Evolutionary conservation across 92 coral and sea anemone species (phyloP).

Genomic region (Paramuricea clavata): DNA sequence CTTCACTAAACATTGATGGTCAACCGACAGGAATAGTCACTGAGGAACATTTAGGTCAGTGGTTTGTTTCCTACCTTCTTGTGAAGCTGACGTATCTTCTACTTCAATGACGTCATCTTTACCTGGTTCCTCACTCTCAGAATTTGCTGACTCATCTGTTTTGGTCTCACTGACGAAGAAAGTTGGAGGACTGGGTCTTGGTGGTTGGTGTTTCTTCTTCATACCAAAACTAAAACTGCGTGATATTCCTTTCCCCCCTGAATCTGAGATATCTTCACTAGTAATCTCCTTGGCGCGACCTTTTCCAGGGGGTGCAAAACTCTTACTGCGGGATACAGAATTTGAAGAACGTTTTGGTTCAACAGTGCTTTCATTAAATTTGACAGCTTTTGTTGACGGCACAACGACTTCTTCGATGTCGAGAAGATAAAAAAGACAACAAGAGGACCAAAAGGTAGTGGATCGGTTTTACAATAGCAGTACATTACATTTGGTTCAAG

Average conservation of each 20-base stretch:
- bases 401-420: background rate
- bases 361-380: background rate
- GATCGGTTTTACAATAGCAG: too few species aligned
- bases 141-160: background rate
- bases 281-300: background rate
- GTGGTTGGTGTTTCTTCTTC: constrained; percentile 8
- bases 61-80: too few species aligned
- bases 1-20: too few species aligned
- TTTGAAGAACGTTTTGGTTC: background rate
- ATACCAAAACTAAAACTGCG: constrained; percentile 38
- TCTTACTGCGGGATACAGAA: background rate
- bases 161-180: background rate
- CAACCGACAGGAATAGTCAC: too few species aligned
- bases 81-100: background rate
- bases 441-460: too few species aligned
- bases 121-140: background rate
- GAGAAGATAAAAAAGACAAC: too few species aligned
- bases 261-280: background rate
- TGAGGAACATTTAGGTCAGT: too few species aligned
- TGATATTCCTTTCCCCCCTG: background rate
- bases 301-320: constrained; percentile 14
- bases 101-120: constrained; percentile 1
- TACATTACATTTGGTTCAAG: too few species aligned
- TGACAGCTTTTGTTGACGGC: background rate
- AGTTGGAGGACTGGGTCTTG: constrained; percentile 37